A percentile compares a stretch with the other conserved stretches of the same genome.
These are phyloP conservation scores for Hirtodrosophila duncani DNA, from an alignment of 2,888 invertebrate genomes.

Conservation along the genomic window DNA sequence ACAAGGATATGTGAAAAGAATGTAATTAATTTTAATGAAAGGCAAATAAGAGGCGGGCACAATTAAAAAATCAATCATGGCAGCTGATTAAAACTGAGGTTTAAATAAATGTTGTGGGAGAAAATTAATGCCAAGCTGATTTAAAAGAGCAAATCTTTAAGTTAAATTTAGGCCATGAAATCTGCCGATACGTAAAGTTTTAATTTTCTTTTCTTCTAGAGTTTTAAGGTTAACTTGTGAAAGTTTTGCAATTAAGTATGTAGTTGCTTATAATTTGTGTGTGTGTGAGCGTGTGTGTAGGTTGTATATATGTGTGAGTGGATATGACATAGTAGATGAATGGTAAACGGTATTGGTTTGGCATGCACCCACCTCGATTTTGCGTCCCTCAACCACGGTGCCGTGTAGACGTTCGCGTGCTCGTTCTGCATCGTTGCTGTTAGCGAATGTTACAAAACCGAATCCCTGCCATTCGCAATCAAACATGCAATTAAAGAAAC, in stretches of 20 bases:
- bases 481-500: constrained; percentile 74
- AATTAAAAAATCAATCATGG: constrained; percentile 58
- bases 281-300: constrained; percentile 17
- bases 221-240: constrained; percentile 37
- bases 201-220: constrained; percentile 7
- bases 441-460: constrained; percentile 99
- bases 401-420: constrained; percentile 99
- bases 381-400: constrained; percentile 99
- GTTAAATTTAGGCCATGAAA: too few relatives aligned
- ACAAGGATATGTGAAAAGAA: constrained; percentile 18
- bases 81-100: constrained; percentile 24
- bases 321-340: constrained; percentile 26
- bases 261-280: constrained; percentile 28
- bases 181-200: constrained; percentile 49
- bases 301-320: constrained; percentile 28
- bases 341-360: constrained; percentile 79
- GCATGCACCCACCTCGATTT: constrained; percentile 99
- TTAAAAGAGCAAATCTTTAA: too few relatives aligned
- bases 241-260: constrained; percentile 49
- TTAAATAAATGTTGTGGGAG: constrained; percentile 22
- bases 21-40: constrained; percentile 68
- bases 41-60: constrained; percentile 49
- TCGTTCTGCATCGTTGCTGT: constrained; percentile 99
- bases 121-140: too few relatives aligned
- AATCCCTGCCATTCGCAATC: constrained; percentile 90